Percentiles rank a stretch among this genome's conserved stretches.
Evolutionary conservation across 2,797 vertebrate genomes (phyloP).

Genomic region (Dicrostonyx torquatus): DNA sequence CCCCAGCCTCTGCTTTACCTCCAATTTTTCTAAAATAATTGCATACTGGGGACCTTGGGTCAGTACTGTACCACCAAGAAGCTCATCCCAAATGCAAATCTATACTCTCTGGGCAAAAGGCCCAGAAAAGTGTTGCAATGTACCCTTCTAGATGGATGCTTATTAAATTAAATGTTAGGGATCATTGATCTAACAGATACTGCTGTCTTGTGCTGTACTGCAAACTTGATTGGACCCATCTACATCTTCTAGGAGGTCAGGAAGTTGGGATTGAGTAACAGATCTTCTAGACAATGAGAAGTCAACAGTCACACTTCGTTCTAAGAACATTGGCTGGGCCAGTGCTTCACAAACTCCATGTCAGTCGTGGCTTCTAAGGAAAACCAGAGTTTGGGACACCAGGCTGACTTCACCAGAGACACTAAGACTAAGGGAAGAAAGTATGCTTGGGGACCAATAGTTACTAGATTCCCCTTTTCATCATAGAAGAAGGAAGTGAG

Average conservation of each 20-base stretch:
- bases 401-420: not conserved
- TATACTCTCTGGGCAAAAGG: not conserved
- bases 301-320: slow-evolving; percentile 7
- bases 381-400: slow-evolving; percentile 31
- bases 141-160: not conserved
- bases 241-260: not conserved
- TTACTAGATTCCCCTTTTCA: not conserved
- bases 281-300: not conserved
- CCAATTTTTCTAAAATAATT: not conserved
- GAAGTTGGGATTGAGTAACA: not conserved
- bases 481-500: not conserved
- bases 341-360: not conserved
- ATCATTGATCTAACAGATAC: not conserved
- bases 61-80: not conserved
- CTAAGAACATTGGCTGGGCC: not conserved
- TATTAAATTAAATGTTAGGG: not conserved
- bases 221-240: not conserved
- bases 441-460: not conserved
- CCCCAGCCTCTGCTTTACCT: not conserved
- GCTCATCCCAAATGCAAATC: not conserved
- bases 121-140: slow-evolving; percentile 13
- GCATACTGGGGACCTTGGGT: not conserved
- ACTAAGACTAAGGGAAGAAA: not conserved
- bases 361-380: not conserved
- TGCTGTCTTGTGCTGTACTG: not conserved